These are phyloP conservation scores for Homalodisca vitripennis DNA, from an alignment of 1,140 invertebrate species.

Conservation along the genomic window DNA sequence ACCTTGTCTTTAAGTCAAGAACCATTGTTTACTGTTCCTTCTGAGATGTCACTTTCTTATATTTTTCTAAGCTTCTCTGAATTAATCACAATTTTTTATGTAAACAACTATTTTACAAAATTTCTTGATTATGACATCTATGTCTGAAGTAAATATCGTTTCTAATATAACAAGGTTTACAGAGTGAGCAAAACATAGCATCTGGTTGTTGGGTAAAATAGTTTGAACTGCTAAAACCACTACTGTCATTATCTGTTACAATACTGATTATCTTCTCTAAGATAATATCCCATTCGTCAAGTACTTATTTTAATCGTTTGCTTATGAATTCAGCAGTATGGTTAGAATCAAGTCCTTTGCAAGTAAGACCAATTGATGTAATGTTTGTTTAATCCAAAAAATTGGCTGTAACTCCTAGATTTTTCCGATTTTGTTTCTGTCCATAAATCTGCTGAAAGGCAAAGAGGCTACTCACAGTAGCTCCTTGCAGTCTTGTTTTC, in stretches of 20 bases:
- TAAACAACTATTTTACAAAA: background rate
- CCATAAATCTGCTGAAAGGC: background rate
- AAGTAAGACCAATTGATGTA: background rate
- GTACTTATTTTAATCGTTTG: background rate
- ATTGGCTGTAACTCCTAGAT: background rate
- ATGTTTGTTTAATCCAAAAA: background rate
- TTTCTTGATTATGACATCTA: background rate
- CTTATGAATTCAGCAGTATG: background rate
- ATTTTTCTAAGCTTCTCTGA: background rate
- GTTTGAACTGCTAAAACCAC: background rate
- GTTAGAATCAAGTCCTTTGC: background rate
- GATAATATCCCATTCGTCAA: background rate
- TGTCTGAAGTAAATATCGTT: background rate
- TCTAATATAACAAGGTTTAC: background rate
- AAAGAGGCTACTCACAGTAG: no score
- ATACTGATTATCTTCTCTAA: background rate
- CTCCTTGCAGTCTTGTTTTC: no score
- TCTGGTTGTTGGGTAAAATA: background rate
- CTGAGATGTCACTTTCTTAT: background rate
- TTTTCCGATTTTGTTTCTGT: background rate
- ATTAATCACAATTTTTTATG: background rate
- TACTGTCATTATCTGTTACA: background rate
- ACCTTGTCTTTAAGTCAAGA: background rate
- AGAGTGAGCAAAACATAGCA: constrained; percentile 1
- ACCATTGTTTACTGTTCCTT: background rate